Base-by-base conservation (phyloP, 1,140 invertebrate genomes). In the Psilanteris sp. region DNA sequence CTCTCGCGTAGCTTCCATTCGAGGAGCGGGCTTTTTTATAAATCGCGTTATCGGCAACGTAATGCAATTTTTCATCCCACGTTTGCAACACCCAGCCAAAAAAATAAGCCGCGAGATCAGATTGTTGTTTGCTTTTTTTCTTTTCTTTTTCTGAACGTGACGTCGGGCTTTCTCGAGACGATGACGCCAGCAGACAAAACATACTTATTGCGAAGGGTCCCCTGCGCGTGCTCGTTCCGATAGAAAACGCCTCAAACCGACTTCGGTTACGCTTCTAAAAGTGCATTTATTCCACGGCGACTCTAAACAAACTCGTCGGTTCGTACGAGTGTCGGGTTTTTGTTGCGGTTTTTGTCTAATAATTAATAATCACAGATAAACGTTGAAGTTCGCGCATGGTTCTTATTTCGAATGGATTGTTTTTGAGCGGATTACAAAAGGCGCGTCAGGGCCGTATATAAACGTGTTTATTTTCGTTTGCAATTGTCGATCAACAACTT, bases 161-260 rank as follows among this genome's bases (percentile, higher is more conserved):
- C 74, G 78, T 81, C 73, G 59, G 59, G 48, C 48, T 75, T 52
- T 46, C 36, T 31, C 16, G 73, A 67, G 61, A 59, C 67, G 77
- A 75, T 80, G 78, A 80, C 80, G 80, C 73, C 78, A 79, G 70
- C 72, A 71, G 73, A 76, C 74, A 76, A 81, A 81, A 70, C 80
- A 77, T 75, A n/a, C 70, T 57, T 71, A 73, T n/a, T 48, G 20
- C 59, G 59, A 43, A 68, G 48, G 11, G 41, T 24, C 50, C 39
- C 41, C 36, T 44, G 15, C 11, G 44, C 37, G 26, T 18, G 37
- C 29, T 37, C 46, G 44, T 22, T 55, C 50, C 9, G 18, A 55
- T 31, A 55, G 50, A 55, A 55, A 39, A 55, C 41, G 34, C 41
- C 34, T 14, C 34, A 41, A 55, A 55, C 41, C 39, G 18, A 41